Percentiles rank a stretch among this genome's conserved stretches.
phyloP scores from a whole-genome alignment of 2,888 invertebrate species.

The Alitta virens region DNA sequence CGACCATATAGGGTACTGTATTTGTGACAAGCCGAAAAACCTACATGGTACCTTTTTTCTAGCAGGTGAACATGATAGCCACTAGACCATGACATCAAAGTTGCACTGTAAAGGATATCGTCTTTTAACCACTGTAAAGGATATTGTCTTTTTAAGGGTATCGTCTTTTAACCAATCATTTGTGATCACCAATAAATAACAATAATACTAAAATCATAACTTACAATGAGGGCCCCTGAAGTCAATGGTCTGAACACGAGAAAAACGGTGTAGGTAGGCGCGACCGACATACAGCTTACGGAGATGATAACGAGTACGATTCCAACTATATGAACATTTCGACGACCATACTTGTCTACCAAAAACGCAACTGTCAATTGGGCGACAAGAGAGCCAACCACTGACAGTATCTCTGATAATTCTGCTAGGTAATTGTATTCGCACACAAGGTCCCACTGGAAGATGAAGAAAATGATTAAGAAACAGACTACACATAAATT shows the following conservation, averaged over 20 bases:
- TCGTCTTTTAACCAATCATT: too few relatives aligned
- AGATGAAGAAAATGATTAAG: not conserved
- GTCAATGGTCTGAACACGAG: not conserved
- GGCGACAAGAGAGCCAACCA: conserved; percentile 1
- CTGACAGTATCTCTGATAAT: conserved; percentile 3
- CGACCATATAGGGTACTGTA: too few relatives aligned
- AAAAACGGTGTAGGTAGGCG: conserved; percentile 1
- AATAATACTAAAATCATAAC: not conserved
- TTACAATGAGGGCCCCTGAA: not conserved
- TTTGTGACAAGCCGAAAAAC: too few relatives aligned
- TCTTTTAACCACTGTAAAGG: too few relatives aligned
- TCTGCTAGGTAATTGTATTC: conserved; percentile 6
- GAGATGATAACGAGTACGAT: not conserved
- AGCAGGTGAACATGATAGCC: too few relatives aligned
- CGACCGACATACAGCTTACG: not conserved
- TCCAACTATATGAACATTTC: not conserved
- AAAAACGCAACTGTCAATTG: not conserved
- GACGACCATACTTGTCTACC: not conserved
- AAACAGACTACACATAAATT: too few relatives aligned
- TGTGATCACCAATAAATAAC: too few relatives aligned
- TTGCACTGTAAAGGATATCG: too few relatives aligned
- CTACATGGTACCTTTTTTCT: too few relatives aligned
- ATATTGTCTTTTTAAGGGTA: too few relatives aligned
- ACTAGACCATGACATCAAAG: too few relatives aligned
- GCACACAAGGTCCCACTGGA: conserved; percentile 15